These are phyloP conservation scores for Trissolcus basalis DNA, from an alignment of 1,140 invertebrate species.

Conservation along the genomic window DNA sequence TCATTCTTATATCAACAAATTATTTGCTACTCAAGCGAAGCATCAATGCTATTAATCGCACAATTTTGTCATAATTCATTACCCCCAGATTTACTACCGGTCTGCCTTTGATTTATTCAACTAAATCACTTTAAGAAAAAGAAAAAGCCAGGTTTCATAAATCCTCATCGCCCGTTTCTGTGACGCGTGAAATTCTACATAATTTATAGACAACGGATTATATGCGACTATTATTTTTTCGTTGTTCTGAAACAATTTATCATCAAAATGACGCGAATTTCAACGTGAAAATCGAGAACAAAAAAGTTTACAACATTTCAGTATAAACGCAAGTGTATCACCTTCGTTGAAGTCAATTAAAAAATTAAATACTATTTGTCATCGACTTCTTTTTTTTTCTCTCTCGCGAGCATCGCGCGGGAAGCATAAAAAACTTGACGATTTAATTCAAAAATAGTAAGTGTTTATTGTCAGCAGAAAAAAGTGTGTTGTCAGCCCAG, in stretches of 20 bases:
- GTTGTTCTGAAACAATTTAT: too few species aligned
- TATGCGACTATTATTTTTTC: neutral
- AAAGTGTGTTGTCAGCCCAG: constrained; percentile 9
- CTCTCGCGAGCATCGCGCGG: too few species aligned
- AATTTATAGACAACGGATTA: constrained; percentile 1
- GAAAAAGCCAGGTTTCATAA: neutral
- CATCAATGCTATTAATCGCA: constrained; percentile 20
- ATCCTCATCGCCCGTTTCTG: neutral
- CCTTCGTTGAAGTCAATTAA: too few species aligned
- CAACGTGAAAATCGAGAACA: too few species aligned
- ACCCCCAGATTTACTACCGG: constrained; percentile 11
- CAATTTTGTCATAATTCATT: constrained; percentile 15
- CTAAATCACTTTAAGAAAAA: constrained; percentile 7
- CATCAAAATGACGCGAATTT: too few species aligned
- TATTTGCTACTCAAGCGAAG: neutral
- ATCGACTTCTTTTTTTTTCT: too few species aligned
- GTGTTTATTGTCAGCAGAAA: constrained; percentile 6
- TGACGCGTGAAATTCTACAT: neutral
- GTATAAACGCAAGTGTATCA: too few species aligned
- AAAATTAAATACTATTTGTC: too few species aligned
- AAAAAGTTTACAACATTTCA: too few species aligned
- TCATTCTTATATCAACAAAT: constrained; percentile 14
- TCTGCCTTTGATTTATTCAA: constrained; percentile 5
- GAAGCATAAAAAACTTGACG: neutral
- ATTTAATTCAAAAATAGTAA: constrained; percentile 10